phyloP scores from a whole-genome alignment of 2,797 vertebrate genomes.

The Potorous gilbertii region DNA sequence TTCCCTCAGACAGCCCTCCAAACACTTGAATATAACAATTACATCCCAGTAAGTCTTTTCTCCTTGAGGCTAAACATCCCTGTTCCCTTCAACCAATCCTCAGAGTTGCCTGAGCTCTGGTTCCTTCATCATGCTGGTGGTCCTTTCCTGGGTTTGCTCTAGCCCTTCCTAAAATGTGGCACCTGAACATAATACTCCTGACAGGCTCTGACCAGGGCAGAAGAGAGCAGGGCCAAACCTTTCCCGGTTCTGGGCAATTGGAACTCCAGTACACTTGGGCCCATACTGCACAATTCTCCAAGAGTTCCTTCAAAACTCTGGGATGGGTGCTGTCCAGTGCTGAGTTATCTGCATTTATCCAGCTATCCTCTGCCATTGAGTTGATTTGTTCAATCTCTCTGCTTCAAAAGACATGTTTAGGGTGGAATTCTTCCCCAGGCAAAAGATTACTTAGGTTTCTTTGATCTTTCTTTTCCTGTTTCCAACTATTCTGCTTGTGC shows the following conservation, averaged over 20 bases:
- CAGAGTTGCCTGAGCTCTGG: not conserved
- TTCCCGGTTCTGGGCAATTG: not conserved
- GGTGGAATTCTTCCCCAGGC: conserved; percentile 10
- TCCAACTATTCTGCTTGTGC: not conserved
- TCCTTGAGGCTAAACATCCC: not conserved
- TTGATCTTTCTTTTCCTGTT: not conserved
- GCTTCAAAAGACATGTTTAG: conserved; percentile 38
- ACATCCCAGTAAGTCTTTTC: not conserved
- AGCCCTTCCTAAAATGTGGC: not conserved
- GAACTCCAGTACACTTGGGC: not conserved
- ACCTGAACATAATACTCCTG: not conserved
- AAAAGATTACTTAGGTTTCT: conserved; percentile 15
- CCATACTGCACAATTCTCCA: conserved; percentile 43
- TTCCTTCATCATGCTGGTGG: not conserved
- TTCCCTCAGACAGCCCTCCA: not conserved
- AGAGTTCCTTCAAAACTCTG: conserved; percentile 46
- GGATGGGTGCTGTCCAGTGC: not conserved
- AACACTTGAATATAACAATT: not conserved
- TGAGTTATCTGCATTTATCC: conserved; percentile 62
- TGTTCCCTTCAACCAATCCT: not conserved
- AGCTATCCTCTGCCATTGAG: not conserved
- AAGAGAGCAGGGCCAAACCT: not conserved
- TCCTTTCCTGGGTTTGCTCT: not conserved
- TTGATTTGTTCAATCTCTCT: not conserved
- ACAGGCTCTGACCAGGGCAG: not conserved